A percentile compares a stretch with the other conserved stretches of the same genome.
Evolutionary conservation across 2,113 vertebrate species (phyloP).

Genomic region (Malurus alboscapulatus): DNA sequence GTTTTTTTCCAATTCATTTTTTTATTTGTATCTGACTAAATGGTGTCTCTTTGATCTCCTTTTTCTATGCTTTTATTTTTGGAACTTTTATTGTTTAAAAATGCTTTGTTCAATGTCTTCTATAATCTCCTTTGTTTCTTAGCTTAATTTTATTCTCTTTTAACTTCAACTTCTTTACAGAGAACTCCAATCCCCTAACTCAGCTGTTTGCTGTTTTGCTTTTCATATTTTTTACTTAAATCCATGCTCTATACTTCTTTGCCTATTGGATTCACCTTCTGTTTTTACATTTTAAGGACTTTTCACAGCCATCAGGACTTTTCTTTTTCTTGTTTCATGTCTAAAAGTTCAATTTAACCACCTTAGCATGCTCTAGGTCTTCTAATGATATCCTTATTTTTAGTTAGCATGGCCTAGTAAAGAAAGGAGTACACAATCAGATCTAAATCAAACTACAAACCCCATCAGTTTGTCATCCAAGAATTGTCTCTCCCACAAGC

Average conservation of each 20-base stretch:
- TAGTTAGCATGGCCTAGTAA: neutral
- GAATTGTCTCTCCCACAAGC: neutral
- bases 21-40: neutral
- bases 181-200: neutral
- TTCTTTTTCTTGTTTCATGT: neutral
- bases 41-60: neutral
- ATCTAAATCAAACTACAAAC: neutral
- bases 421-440: neutral
- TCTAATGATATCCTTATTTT: neutral
- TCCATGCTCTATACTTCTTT: neutral
- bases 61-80: neutral
- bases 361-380: neutral
- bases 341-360: neutral
- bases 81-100: neutral
- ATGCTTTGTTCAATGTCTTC: neutral
- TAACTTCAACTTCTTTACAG: neutral
- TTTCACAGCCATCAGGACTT: neutral
- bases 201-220: neutral
- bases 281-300: neutral
- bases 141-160: conserved; percentile 19
- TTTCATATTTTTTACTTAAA: neutral
- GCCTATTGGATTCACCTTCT: neutral
- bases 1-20: neutral
- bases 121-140: conserved; percentile 1
- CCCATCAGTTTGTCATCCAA: neutral